A percentile compares a stretch with the other conserved stretches of the same genome.
Conservation (phyloP, 2,797 vertebrate genomes). For the Malacoctenus gilli region DNA sequence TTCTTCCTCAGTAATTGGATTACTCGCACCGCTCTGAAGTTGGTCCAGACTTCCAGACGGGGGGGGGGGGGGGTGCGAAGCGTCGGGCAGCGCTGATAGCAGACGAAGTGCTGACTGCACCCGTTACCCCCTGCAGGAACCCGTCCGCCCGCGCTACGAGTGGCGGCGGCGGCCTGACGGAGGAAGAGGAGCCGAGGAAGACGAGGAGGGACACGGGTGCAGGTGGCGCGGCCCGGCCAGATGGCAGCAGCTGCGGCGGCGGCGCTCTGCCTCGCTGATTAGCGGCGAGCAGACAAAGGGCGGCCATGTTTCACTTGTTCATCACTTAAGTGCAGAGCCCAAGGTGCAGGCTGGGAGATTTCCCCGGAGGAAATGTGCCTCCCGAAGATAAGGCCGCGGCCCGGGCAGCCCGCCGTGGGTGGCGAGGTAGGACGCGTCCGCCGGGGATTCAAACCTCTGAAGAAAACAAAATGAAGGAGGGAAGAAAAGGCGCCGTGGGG, state of each 20-base stretch:
- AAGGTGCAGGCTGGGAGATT: slow-evolving; percentile 76
- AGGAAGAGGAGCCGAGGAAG: slow-evolving; percentile 21
- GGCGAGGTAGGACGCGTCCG: slow-evolving; percentile 60
- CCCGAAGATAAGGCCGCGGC: slow-evolving; percentile 68
- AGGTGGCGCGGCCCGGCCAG: slow-evolving; percentile 46
- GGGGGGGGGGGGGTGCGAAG: no score
- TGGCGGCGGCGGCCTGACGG: slow-evolving; percentile 9
- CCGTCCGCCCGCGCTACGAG: no score
- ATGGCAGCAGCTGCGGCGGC: slow-evolving; percentile 57
- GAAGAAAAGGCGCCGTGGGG: slow-evolving; percentile 67
- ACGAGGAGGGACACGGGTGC: no score
- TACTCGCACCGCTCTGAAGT: no score
- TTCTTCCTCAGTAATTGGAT: no score
- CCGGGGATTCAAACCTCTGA: slow-evolving; percentile 67
- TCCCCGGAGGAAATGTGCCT: slow-evolving; percentile 76
- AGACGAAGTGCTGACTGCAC: no score
- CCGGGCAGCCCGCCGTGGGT: slow-evolving; percentile 68
- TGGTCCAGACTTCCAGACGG: no score
- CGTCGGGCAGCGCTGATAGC: no score
- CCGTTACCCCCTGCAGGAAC: no score
- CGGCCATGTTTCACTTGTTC: slow-evolving; percentile 75
- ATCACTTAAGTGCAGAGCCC: slow-evolving; percentile 73
- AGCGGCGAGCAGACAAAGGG: slow-evolving; percentile 70
- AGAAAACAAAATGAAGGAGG: slow-evolving; percentile 70
- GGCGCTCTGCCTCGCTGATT: slow-evolving; percentile 70